Evolutionary conservation across 2,113 vertebrate species (phyloP).

Genomic region (Probosciger aterrimus): DNA sequence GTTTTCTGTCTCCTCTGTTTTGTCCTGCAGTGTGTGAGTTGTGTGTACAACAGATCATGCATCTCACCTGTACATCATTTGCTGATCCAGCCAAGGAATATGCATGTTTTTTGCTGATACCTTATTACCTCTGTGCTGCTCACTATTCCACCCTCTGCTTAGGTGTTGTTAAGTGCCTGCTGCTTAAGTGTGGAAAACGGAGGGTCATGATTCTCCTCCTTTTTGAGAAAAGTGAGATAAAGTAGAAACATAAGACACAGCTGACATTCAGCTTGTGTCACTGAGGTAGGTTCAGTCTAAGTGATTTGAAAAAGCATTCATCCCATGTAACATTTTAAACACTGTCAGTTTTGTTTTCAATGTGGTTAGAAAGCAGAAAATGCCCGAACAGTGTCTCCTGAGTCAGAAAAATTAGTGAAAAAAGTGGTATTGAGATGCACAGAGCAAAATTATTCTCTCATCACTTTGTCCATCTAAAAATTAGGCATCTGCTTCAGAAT

Average conservation of each 20-base stretch:
- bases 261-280: neutral
- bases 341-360: neutral
- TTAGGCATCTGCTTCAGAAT: neutral
- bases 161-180: neutral
- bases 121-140: neutral
- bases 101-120: neutral
- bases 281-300: neutral
- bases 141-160: neutral
- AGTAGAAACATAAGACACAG: neutral
- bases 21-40: neutral
- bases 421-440: neutral
- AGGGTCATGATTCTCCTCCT: neutral
- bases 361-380: neutral
- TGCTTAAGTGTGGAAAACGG: neutral
- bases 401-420: neutral
- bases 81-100: neutral
- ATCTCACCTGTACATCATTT: neutral
- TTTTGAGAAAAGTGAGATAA: neutral
- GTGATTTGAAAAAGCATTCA: neutral
- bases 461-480: neutral
- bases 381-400: neutral
- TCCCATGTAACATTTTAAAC: fast-evolving
- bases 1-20: neutral
- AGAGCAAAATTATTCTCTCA: fast-evolving
- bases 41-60: neutral